Evolutionary conservation across 1,140 invertebrate species (phyloP), one percentile per base, ranked within the genome.

Genomic region (Streblospio benedicti): DNA sequence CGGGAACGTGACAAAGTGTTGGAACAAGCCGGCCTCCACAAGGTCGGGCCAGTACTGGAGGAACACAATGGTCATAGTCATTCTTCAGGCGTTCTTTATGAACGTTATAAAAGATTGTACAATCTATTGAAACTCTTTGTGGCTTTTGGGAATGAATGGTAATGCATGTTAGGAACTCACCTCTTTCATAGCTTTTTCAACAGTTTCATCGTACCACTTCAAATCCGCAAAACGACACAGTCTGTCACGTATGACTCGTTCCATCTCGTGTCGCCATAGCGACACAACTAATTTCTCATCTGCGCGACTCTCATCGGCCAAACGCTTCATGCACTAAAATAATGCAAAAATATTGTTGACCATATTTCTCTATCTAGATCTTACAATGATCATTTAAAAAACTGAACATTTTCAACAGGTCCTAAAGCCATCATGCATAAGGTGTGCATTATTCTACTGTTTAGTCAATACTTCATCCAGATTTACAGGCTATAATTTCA

Each of bases 251-350:
- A 77, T 70, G 35, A 73, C 72, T 57, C 74, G 65, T 20, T 65
- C 60, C 59, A 76, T 68, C 53, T 78, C 76, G 62, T 77, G 72
- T 67, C 63, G 65, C 75, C 74, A 77, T 44, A 77, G 60, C 1
- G 74, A 74, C 31, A 76, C 63, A 20, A 78, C 71, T 58, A 72
- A 69, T 14, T 52, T 61, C 45, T 75, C 72, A 63, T 78, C 74
- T 49, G 71, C 74, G 55, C 72, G 66, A 33, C 69, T 73, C 41
- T 77, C 72, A 61, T 75, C 72, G 52, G 69, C 67, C 23, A 78
- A 55, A 27, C 69, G 60, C 50, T 68, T 68, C 61, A 78, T 45
- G 59, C 70, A 71, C 75, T 76, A 49, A 25, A 62, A 58, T 43
- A 41, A 33, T 43, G 58, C 20, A 60, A 59, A 52, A 55, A 56